phyloP scores from a whole-genome alignment of 2,113 vertebrate species.

The Platysternon megacephalum region DNA sequence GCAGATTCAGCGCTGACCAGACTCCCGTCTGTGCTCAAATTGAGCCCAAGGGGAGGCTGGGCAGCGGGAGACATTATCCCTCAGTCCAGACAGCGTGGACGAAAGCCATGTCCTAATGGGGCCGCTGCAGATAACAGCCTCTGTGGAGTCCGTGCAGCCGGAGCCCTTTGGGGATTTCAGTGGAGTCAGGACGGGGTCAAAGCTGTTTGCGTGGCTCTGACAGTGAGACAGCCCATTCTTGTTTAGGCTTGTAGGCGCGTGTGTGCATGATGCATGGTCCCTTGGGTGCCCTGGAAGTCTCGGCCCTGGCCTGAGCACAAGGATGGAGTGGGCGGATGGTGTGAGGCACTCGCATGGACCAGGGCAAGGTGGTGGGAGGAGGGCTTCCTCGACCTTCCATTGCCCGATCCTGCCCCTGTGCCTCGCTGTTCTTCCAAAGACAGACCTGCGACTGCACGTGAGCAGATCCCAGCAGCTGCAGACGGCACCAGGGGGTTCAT shows the following conservation, averaged over 20 bases:
- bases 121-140: neutral
- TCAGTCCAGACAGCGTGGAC: neutral
- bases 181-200: neutral
- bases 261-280: neutral
- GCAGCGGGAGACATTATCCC: neutral
- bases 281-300: neutral
- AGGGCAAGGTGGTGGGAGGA: neutral
- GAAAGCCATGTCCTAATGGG: neutral
- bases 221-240: neutral
- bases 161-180: neutral
- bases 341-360: neutral
- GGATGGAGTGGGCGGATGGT: neutral
- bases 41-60: neutral
- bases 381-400: neutral
- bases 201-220: neutral
- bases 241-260: neutral
- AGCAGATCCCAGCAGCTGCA: neutral
- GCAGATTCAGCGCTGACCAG: rapidly evolving
- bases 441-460: neutral
- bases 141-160: neutral
- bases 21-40: rapidly evolving
- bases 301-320: neutral
- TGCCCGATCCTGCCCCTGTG: neutral
- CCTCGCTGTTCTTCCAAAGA: neutral
- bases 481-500: neutral